Base-by-base conservation (phyloP, 2,888 invertebrate species). In the Imbricaverruca yamaguchii region DNA sequence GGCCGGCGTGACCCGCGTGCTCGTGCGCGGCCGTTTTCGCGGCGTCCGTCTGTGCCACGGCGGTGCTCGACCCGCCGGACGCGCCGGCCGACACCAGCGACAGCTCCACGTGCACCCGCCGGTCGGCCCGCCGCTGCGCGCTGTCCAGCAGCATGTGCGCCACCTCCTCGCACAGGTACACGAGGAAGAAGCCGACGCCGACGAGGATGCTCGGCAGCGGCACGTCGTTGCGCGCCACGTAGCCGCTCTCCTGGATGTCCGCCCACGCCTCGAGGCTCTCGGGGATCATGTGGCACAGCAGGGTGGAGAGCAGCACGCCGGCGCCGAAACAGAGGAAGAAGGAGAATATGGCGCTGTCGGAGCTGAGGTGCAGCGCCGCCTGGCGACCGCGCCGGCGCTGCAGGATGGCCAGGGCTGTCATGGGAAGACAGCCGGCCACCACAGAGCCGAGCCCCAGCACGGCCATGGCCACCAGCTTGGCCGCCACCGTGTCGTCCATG, bases 101-200 rank as follows among this genome's bases (percentile, higher is more conserved):
- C 53, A 74, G 18, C 39, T 74, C 65, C 4, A 21, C 8, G 8
- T 23, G 23, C 67, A n/a, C 69, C 10, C 39, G 25, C 3, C 18
- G 13, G 74, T 13, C 74, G 53, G 39, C 74, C 15, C 69, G 25
- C 7, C 23, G 65, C 69, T 69, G 69, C 39, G 25, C 69, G 53
- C 74, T 18, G 53, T 74, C 53, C 74, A 74, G 2, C 18, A 74
- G 25, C 53, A 0, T 18, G 53, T 74, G 74, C 53, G 74, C 74
- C 39, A 74, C 21, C 74, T 90, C 90, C 85, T 90, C 90, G 55
- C 90, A 84, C 83, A 90, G 87, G 85, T 90, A 90, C 21, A 90
- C 88, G 39, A 89, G 85, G 85, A 90, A 90, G 85, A 90, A 90
- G 0, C 90, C 90, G 25, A 87, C 83, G 55, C 89, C 89, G 63